Evolutionary conservation across 1,140 invertebrate species (phyloP), one percentile per base, ranked within the genome.

Genomic region (Psix sp.): DNA sequence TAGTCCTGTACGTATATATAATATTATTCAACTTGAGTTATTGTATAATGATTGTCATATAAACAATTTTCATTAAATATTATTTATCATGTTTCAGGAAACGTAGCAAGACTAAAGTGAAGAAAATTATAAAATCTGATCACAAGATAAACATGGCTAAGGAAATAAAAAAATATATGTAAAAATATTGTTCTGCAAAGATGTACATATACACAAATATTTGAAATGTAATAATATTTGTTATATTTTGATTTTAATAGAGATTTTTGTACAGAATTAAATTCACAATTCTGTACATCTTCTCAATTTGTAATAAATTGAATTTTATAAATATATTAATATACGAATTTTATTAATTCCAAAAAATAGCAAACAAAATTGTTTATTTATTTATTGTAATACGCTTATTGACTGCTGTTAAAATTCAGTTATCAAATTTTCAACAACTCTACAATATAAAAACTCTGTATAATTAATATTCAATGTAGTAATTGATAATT

Each of bases 41-140:
- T 33, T 33, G 5, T 6, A 10, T 33, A 10, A 33, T 33, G 21
- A 24, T 24, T 24, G 21, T 24, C 18, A 17, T 7, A 46, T 38
- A 38, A 38, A 38, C 1, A 15, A 38, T 40, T n/a, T n/a, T n/a
- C n/a, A n/a, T 31, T 49, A 26, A 29, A 63, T 29, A 26, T 39
- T 56, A 51, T 56, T 52, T 65, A 75, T 35, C n/a, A 29, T 10
- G n/a, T 79, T 84, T n/a, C 59, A 86, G 84, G 49, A 85, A 80
- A 81, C 73, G 60, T 10, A 80, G 79, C 39, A 89, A 85, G 65
- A 81, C 86, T 26, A 88, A 86, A 59, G 80, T 86, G 0, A 90
- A 90, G 68, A 81, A 77, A 46, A 85, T 84, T 57, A 73, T 85
- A 14, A 90, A 88, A 72, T 68, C 86, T 33, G 86, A 83, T 60